Percentiles rank a stretch among this genome's conserved stretches.
Conservation (phyloP, 2,797 vertebrate genomes). For the Anolis apletophallus region DNA sequence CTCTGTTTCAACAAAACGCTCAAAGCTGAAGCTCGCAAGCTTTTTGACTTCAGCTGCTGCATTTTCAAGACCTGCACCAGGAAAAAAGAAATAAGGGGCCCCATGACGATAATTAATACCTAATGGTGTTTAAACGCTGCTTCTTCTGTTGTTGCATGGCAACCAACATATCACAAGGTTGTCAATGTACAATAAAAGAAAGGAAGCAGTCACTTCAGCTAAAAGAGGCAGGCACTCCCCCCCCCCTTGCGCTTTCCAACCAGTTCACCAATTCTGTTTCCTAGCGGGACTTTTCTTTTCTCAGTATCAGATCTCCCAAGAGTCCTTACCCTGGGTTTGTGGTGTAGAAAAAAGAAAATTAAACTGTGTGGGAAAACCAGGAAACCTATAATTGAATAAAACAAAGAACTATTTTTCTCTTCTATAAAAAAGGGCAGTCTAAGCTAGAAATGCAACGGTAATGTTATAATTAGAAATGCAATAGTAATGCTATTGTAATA, state of each 20-base stretch:
- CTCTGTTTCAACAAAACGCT: slow-evolving; percentile 53
- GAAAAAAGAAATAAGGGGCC: slow-evolving; percentile 57
- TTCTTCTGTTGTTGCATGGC: slow-evolving; percentile 75
- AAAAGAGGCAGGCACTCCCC: slow-evolving; percentile 35
- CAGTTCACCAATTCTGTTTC: slow-evolving; percentile 61
- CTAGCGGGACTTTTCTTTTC: slow-evolving; percentile 47
- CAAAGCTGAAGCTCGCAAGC: slow-evolving; percentile 48
- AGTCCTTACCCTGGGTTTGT: not conserved
- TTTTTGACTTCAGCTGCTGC: slow-evolving; percentile 59
- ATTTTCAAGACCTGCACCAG: slow-evolving; percentile 68
- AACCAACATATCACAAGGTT: slow-evolving; percentile 68
- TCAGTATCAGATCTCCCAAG: slow-evolving; percentile 50
- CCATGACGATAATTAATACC: slow-evolving; percentile 77
- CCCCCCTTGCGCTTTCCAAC: slow-evolving; percentile 28
- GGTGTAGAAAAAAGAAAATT: slow-evolving; percentile 36
- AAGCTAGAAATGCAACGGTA: slow-evolving; percentile 7
- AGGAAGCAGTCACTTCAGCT: slow-evolving; percentile 57
- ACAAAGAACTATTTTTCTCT: slow-evolving; percentile 22
- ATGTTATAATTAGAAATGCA: slow-evolving; percentile 21
- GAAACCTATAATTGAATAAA: slow-evolving; percentile 29
- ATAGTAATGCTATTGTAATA: not conserved
- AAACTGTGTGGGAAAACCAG: slow-evolving; percentile 13
- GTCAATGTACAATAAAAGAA: slow-evolving; percentile 56
- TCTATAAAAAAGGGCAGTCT: not conserved
- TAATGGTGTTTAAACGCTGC: slow-evolving; percentile 72